These are phyloP conservation scores for Esox lucius DNA, from an alignment of 2,797 vertebrate genomes.

Conservation along the genomic window DNA sequence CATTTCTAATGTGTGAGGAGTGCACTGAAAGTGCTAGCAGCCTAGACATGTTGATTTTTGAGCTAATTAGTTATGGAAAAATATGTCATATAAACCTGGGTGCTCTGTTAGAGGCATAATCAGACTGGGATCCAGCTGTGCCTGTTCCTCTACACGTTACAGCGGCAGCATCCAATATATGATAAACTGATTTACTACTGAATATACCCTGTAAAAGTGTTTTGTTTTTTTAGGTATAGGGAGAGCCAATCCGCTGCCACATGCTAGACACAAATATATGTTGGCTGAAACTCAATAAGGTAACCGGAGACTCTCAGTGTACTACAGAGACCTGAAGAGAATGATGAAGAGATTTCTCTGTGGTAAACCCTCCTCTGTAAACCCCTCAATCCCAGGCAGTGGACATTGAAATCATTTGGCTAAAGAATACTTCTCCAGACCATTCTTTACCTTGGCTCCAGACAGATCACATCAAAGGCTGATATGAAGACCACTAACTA, in stretches of 20 bases:
- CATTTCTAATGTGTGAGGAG: not conserved
- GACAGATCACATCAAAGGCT: slow-evolving; percentile 58
- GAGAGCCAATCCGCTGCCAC: not conserved
- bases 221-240: not conserved
- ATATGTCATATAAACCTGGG: not conserved
- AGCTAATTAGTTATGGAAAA: slow-evolving; percentile 6
- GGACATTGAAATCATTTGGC: slow-evolving; percentile 43
- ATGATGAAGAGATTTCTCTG: slow-evolving; percentile 28
- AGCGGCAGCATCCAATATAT: not conserved
- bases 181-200: not conserved
- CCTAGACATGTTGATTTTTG: not conserved
- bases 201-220: not conserved
- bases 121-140: slow-evolving; percentile 16
- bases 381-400: slow-evolving; percentile 40
- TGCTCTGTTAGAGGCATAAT: slow-evolving; percentile 13
- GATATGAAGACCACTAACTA: slow-evolving; percentile 61
- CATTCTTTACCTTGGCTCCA: slow-evolving; percentile 31
- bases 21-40: not conserved
- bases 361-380: slow-evolving; percentile 25
- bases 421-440: slow-evolving; percentile 4
- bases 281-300: not conserved
- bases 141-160: not conserved
- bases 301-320: slow-evolving; percentile 10
- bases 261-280: not conserved
- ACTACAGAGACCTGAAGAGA: slow-evolving; percentile 21